These are phyloP conservation scores for Cristatella mucedo DNA, from an alignment of 2,888 invertebrate species.

Conservation along the genomic window DNA sequence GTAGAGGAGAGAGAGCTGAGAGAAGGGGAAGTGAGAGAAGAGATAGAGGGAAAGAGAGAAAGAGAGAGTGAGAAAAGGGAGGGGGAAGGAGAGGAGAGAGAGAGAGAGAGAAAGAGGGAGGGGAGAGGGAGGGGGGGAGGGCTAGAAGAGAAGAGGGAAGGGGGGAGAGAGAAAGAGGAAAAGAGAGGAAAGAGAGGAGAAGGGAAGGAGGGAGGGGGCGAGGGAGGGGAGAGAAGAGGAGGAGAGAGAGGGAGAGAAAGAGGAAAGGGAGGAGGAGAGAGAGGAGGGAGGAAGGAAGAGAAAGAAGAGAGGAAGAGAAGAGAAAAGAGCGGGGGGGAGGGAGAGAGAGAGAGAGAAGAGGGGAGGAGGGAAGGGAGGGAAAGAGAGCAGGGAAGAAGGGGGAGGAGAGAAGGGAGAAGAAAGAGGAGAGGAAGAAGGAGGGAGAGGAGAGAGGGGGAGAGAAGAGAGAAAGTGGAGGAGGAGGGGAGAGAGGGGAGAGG, in stretches of 20 bases:
- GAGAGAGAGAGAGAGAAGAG: slow-evolving; percentile 3
- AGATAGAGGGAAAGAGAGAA: not conserved
- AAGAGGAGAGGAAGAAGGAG: slow-evolving; percentile 4
- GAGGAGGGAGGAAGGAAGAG: not conserved
- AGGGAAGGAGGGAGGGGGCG: not conserved
- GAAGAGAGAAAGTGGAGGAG: slow-evolving; percentile 9
- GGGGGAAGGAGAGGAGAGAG: not conserved
- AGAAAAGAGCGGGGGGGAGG: not conserved
- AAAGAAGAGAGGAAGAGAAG: slow-evolving; percentile 1
- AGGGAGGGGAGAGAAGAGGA: not conserved
- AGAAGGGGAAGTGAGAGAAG: not conserved
- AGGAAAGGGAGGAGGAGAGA: not conserved
- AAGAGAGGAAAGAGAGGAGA: slow-evolving; percentile 5
- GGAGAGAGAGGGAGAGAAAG: not conserved
- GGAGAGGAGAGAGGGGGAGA: slow-evolving; percentile 8
- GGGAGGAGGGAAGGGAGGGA: slow-evolving; percentile 5
- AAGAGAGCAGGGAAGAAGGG: slow-evolving; percentile 10
- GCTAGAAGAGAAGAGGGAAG: not conserved
- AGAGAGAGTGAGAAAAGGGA: not conserved
- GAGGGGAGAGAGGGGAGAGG: slow-evolving; percentile 7
- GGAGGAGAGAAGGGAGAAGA: slow-evolving; percentile 5
- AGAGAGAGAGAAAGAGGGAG: not conserved
- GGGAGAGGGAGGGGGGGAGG: not conserved
- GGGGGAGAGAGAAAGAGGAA: slow-evolving; percentile 10
- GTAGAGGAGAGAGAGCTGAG: not conserved